Conservation (phyloP, 2,113 vertebrate species). For the Dicaeum eximium region DNA sequence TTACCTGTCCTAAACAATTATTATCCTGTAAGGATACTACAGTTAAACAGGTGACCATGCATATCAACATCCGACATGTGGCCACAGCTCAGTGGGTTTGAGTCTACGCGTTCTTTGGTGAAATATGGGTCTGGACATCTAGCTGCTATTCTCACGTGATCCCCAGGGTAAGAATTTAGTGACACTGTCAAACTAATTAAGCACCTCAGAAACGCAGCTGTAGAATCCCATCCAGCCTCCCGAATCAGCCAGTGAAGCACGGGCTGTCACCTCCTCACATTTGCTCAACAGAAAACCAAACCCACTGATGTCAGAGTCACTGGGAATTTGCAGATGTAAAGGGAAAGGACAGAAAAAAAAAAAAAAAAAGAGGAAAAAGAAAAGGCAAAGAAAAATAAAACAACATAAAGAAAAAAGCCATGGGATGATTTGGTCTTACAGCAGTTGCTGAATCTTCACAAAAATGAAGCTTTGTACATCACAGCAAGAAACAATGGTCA, state of each 20-base stretch:
- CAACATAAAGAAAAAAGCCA: accelerated
- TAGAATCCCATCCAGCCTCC: not conserved
- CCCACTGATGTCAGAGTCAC: not conserved
- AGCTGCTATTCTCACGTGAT: not conserved
- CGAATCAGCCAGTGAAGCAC: not conserved
- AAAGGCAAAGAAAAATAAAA: accelerated
- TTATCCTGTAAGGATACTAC: not conserved
- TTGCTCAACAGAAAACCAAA: not conserved
- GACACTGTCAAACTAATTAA: constrained; percentile 43
- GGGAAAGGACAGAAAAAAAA: not conserved
- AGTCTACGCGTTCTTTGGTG: not conserved
- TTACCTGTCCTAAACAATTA: constrained; percentile 39
- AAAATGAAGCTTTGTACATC: not conserved
- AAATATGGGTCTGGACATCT: constrained; percentile 38
- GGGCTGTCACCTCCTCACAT: not conserved
- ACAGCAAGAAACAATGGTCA: not conserved
- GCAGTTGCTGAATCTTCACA: not conserved
- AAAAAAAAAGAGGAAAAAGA: too few species aligned
- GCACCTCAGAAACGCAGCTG: not conserved
- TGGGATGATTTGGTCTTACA: not conserved
- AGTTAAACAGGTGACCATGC: not conserved
- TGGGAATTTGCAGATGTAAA: not conserved
- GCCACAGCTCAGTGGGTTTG: constrained; percentile 3
- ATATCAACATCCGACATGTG: constrained; percentile 13
- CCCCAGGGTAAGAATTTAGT: not conserved